Evolutionary conservation across 2,888 invertebrate genomes (phyloP), one percentile per base, ranked within the genome.

Genomic region (Agrilus mali): DNA sequence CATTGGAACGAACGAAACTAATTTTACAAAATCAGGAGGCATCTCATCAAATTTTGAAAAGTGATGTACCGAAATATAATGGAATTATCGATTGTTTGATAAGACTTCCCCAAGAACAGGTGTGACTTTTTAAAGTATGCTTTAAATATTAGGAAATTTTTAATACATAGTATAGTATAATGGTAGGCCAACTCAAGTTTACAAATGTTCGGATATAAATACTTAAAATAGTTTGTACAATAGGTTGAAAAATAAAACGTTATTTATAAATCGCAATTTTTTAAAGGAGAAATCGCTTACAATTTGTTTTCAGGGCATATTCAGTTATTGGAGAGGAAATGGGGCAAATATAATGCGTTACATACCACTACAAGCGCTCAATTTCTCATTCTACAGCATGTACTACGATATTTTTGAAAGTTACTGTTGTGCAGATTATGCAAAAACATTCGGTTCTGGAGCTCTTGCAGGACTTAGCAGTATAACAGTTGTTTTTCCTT

Each of bases 291-390:
- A n/a, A n/a, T n/a, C n/a, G n/a, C n/a, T n/a, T n/a, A n/a, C 22
- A 12, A 5, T 14, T 31, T 22, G 7, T 41, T 41, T 43, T 15
- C 33, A 52, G 52, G 54, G 49, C 7, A 33, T 49, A 38, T 37
- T 43, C 7, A 51, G 53, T 42, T 48, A 51, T 47, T 50, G 53
- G 50, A 33, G 54, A 40, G 52, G 53, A 13, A 52, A 53, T 38
- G 50, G 45, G n/a, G 45, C 45, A 3, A 52, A 51, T 32, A 22
- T 53, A 7, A 27, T 51, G 4, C 46, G 53, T 15, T 52, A 52
- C 36, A 45, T 52, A 31, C 53, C 52, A 7, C 40, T 47, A 2
- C 52, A 52, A 46, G 50, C 52, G 33, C 33, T 53, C 27, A 53
- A 52, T 43, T 53, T 53, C 37, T 36, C 52, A 2, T 48, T 53